phyloP scores from a whole-genome alignment of 1,140 invertebrate genomes.

The Sinella curviseta region DNA sequence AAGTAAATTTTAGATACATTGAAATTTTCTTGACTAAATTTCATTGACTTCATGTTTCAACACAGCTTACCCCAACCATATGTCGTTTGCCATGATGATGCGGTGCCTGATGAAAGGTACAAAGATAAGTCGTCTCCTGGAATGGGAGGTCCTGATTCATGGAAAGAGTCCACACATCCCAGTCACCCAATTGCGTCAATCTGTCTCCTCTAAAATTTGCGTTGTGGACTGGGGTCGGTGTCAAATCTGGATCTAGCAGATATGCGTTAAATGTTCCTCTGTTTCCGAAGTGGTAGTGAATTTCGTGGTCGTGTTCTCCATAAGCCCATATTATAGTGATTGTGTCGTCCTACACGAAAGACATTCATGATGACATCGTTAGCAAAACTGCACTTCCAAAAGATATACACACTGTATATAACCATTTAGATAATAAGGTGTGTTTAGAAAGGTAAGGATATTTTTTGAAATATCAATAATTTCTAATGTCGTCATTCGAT shows the following conservation, averaged over 20 bases:
- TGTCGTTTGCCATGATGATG: neutral
- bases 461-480: too few relatives aligned
- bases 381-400: too few relatives aligned
- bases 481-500: too few relatives aligned
- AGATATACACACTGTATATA: too few relatives aligned
- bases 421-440: too few relatives aligned
- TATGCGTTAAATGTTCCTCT: neutral
- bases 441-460: too few relatives aligned
- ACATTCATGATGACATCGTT: too few relatives aligned
- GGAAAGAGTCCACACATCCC: neutral
- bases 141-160: neutral
- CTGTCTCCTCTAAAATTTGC: neutral
- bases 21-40: too few relatives aligned
- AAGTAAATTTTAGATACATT: too few relatives aligned
- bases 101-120: slow-evolving; percentile 8
- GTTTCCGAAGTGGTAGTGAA: neutral
- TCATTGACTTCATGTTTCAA: neutral
- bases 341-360: neutral
- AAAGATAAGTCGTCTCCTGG: neutral
- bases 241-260: neutral
- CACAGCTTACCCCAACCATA: neutral
- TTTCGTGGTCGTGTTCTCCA: slow-evolving; percentile 17
- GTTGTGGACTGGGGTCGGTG: neutral
- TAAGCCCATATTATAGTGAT: slow-evolving; percentile 1
- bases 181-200: neutral